Conservation (phyloP, 2,113 vertebrate genomes). For the Propithecus coquereli region DNA sequence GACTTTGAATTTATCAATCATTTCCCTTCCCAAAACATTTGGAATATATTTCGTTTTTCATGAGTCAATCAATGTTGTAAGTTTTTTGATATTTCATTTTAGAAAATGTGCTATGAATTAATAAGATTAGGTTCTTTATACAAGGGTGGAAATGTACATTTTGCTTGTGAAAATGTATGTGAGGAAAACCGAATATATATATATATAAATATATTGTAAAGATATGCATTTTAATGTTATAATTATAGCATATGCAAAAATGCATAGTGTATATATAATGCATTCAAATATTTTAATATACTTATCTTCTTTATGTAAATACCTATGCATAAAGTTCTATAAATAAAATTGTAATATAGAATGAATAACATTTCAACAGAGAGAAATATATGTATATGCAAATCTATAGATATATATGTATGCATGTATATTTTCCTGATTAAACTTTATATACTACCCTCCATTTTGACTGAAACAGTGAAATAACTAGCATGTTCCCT, state of each 20-base stretch:
- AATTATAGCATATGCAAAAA: conserved; percentile 49
- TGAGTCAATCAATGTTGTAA: conserved; percentile 58
- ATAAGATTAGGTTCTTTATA: background rate
- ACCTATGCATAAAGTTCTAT: conserved; percentile 71
- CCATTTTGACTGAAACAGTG: conserved; percentile 88
- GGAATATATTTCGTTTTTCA: conserved; percentile 25
- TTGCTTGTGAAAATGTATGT: conserved; percentile 37
- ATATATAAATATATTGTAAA: conserved; percentile 17
- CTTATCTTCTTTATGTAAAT: conserved; percentile 69
- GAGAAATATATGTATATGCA: conserved; percentile 80
- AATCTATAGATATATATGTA: conserved; percentile 68
- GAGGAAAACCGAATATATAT: background rate
- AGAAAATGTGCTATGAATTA: conserved; percentile 48
- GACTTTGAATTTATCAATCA: conserved; percentile 4
- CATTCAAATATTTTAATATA: conserved; percentile 72
- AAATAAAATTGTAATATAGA: conserved; percentile 77
- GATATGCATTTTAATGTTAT: conserved; percentile 44
- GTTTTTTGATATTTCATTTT: conserved; percentile 34
- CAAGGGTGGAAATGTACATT: background rate
- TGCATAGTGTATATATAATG: conserved; percentile 43
- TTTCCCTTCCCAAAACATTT: background rate
- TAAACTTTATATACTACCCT: conserved; percentile 85
- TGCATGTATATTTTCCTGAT: conserved; percentile 76
- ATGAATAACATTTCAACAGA: conserved; percentile 73
- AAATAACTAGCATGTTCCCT: conserved; percentile 89